Percentiles rank a stretch among this genome's conserved stretches.
These are phyloP conservation scores for Zingel zingel DNA, from an alignment of 2,113 vertebrate genomes.

Conservation along the genomic window DNA sequence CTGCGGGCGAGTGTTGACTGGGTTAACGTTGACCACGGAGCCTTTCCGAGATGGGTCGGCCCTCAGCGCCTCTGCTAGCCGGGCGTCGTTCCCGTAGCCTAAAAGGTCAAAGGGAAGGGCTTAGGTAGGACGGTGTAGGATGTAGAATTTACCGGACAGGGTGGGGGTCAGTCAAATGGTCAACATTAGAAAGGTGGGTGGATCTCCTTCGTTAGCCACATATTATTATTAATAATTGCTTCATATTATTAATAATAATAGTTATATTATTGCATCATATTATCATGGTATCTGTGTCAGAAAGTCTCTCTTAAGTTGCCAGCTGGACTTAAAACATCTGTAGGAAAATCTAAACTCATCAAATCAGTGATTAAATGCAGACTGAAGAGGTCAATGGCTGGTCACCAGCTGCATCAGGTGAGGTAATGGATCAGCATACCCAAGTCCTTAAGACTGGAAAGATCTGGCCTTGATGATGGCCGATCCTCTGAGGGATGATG, in stretches of 20 bases:
- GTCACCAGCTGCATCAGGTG: conserved; percentile 42
- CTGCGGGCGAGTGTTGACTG: conserved; percentile 97
- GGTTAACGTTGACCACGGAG: conserved; percentile 99
- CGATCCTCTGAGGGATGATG: conserved; percentile 2
- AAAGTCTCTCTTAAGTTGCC: not conserved
- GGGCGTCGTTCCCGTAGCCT: conserved; percentile 94
- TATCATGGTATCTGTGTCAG: not conserved
- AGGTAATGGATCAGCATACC: conserved; percentile 22
- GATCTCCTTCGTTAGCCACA: not conserved
- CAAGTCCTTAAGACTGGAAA: not conserved
- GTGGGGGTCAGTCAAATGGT: conserved; percentile 44
- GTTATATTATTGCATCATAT: not conserved
- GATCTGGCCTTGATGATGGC: conserved; percentile 10
- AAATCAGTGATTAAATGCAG: conserved; percentile 6
- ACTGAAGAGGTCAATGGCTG: conserved; percentile 25
- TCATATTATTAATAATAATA: too few relatives aligned
- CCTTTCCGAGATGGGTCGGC: conserved; percentile 96
- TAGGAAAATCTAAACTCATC: conserved; percentile 9
- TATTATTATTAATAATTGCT: too few relatives aligned
- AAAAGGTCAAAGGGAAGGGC: conserved; percentile 73
- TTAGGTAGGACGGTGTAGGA: conserved; percentile 60
- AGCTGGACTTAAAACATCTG: not conserved
- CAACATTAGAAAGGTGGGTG: conserved; percentile 20
- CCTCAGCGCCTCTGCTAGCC: conserved; percentile 94
- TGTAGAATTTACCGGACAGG: conserved; percentile 49